These are phyloP conservation scores for Siderastrea radians DNA, from an alignment of 92 coral and sea anemone species.

Conservation along the genomic window DNA sequence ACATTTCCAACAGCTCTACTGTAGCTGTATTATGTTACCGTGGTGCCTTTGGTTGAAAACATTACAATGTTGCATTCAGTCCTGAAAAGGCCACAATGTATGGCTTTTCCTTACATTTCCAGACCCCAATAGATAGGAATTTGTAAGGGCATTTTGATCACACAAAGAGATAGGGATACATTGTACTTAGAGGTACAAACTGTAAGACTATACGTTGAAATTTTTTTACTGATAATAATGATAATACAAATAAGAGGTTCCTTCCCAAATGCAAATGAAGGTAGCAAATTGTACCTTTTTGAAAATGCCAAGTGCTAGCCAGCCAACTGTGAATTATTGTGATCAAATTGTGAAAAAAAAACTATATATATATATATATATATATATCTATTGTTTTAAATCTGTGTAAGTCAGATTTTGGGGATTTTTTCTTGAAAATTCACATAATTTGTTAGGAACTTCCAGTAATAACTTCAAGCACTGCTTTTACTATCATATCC, in stretches of 20 bases:
- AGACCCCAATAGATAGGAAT: no score
- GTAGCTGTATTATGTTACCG: background rate
- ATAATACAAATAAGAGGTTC: background rate
- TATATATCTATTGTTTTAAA: background rate
- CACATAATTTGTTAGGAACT: no score
- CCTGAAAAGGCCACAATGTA: background rate
- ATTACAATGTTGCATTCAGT: background rate
- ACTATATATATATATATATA: no score
- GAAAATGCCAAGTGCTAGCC: background rate
- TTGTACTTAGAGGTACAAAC: no score
- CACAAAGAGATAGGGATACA: no score
- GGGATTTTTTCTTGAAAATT: background rate
- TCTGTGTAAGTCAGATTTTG: background rate
- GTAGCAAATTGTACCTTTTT: background rate
- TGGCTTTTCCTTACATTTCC: background rate
- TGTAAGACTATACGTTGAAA: no score
- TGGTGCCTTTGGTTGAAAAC: background rate
- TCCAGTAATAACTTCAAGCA: no score
- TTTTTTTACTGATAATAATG: background rate
- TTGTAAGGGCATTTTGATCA: no score
- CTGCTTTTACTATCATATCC: no score
- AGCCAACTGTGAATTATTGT: background rate
- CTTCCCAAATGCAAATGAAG: slow-evolving; percentile 1
- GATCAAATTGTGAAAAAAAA: background rate
- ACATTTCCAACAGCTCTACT: background rate